phyloP scores from a whole-genome alignment of 2,797 vertebrate genomes.

The Hipposideros larvatus region DNA sequence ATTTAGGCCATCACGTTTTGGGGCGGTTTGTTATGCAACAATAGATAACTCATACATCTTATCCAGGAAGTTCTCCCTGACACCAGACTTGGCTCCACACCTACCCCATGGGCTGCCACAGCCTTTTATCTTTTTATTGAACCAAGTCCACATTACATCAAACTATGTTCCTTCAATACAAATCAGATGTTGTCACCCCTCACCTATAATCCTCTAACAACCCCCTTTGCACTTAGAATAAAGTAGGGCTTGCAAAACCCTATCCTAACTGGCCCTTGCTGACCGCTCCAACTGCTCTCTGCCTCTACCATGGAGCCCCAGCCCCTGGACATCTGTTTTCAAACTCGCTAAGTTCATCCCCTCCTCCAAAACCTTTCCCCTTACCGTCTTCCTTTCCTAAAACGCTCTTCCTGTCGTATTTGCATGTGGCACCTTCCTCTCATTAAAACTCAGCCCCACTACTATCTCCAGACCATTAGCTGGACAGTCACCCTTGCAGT shows the following conservation, averaged over 20 bases:
- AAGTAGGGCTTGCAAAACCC: background rate
- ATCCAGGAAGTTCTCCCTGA: background rate
- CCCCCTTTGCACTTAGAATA: background rate
- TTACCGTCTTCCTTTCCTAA: background rate
- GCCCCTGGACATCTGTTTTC: background rate
- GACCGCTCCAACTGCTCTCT: fast-evolving
- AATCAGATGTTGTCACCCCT: background rate
- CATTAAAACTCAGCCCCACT: background rate
- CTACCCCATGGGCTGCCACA: background rate
- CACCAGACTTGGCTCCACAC: background rate
- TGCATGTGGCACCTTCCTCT: background rate
- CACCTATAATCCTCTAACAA: background rate
- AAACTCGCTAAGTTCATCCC: background rate
- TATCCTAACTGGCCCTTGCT: background rate
- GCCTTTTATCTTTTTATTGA: background rate
- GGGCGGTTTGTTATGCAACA: background rate
- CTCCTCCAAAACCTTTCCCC: background rate
- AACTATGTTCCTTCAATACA: background rate
- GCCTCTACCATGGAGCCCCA: fast-evolving
- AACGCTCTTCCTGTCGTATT: background rate
- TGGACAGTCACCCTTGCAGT: background rate
- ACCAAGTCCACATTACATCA: background rate
- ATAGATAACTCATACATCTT: background rate
- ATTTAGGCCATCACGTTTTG: too few relatives aligned
- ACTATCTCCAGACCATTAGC: background rate